Conservation (phyloP, 2,888 invertebrate genomes). For the Cylindroiulus punctatus region DNA sequence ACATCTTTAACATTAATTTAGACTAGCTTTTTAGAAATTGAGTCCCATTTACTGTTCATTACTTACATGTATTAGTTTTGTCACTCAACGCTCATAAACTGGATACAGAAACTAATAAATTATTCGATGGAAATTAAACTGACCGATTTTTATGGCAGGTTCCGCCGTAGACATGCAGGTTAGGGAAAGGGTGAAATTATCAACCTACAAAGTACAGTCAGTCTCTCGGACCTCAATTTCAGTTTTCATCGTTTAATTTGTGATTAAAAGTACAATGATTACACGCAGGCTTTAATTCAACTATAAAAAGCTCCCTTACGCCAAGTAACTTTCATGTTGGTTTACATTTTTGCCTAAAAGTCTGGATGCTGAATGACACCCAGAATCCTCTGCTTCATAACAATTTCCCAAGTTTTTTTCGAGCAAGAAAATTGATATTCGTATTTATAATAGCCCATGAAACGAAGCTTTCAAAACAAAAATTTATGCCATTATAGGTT, state of each 20-base stretch:
- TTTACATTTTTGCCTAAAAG: too few relatives aligned
- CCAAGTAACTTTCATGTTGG: too few relatives aligned
- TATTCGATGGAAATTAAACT: not conserved
- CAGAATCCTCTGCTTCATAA: too few relatives aligned
- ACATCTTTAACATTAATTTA: not conserved
- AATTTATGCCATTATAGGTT: too few relatives aligned
- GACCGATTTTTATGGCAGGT: slow-evolving; percentile 8
- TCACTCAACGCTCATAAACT: not conserved
- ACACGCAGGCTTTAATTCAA: too few relatives aligned
- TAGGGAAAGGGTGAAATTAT: not conserved
- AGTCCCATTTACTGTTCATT: not conserved
- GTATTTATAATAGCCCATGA: too few relatives aligned
- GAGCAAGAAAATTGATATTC: too few relatives aligned
- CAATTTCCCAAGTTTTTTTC: too few relatives aligned
- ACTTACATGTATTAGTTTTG: slow-evolving; percentile 8
- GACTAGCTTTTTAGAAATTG: not conserved
- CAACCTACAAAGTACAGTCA: not conserved
- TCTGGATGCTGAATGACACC: too few relatives aligned
- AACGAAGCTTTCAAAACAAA: too few relatives aligned
- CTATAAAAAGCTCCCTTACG: too few relatives aligned
- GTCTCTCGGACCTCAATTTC: not conserved
- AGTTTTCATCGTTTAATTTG: not conserved
- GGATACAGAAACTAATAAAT: not conserved
- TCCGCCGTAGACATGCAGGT: not conserved
- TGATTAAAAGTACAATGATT: not conserved